phyloP scores from a whole-genome alignment of 2,888 invertebrate genomes.

The Scelioninae gen. 1 region DNA sequence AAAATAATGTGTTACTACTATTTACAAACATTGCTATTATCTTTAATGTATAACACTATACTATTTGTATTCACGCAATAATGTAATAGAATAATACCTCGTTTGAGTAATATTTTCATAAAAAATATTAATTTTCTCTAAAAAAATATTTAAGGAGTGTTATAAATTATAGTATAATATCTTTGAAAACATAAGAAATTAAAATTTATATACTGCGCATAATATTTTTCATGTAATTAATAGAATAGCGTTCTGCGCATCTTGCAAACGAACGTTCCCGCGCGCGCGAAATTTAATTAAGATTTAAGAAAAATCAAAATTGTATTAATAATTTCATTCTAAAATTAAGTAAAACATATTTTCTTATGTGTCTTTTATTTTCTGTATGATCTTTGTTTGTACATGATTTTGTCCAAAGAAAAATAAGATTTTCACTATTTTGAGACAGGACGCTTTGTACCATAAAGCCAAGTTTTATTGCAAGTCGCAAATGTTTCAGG shows the following conservation, averaged over 20 bases:
- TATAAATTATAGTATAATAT: not conserved
- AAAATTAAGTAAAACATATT: not conserved
- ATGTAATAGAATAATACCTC: no score
- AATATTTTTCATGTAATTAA: not conserved
- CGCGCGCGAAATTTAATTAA: conserved; percentile 28
- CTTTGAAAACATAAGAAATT: not conserved
- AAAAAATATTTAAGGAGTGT: not conserved
- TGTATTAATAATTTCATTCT: not conserved
- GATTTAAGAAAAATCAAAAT: not conserved
- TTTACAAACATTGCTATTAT: no score
- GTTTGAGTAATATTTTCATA: no score
- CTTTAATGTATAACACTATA: no score
- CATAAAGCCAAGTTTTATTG: conserved; percentile 56
- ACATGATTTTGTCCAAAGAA: conserved; percentile 10
- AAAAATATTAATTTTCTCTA: no score
- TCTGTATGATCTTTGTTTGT: not conserved
- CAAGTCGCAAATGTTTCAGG: conserved; percentile 35
- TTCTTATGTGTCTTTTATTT: not conserved
- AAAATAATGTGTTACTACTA: no score
- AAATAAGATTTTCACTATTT: conserved; percentile 26
- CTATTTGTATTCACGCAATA: no score
- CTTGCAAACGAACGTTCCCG: not conserved
- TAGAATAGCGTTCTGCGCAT: conserved; percentile 12
- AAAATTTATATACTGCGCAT: not conserved
- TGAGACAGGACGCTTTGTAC: no score